These are phyloP conservation scores for Mormyrus hasselquistii DNA, from an alignment of 2,797 vertebrate species.

Conservation along the genomic window DNA sequence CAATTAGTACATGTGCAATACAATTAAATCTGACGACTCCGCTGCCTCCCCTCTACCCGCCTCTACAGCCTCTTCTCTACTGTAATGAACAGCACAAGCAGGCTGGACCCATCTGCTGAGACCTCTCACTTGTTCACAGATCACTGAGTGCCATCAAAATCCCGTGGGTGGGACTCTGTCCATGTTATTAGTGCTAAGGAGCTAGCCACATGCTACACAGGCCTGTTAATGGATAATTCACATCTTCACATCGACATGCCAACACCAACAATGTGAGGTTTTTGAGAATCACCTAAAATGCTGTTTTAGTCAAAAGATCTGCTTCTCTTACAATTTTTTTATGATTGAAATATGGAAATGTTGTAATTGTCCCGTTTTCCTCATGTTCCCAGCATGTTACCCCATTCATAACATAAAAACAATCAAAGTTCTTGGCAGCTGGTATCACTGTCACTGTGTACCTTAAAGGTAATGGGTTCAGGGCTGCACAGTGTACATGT, in stretches of 20 bases:
- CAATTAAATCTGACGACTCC: not conserved
- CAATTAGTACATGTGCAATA: not conserved
- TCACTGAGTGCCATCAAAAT: not conserved
- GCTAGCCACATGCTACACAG: not conserved
- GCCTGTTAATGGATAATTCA: not conserved
- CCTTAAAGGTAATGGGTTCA: not conserved
- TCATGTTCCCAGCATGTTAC: not conserved
- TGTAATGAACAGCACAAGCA: not conserved
- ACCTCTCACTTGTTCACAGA: not conserved
- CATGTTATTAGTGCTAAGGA: not conserved
- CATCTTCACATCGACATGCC: not conserved
- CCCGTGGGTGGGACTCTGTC: not conserved
- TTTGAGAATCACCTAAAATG: not conserved
- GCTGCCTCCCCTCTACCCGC: not conserved
- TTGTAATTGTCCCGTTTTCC: not conserved
- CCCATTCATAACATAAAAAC: not conserved
- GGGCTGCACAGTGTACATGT: not conserved
- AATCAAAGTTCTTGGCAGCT: not conserved
- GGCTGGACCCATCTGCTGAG: not conserved
- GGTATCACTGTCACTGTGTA: not conserved
- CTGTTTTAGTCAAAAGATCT: not conserved
- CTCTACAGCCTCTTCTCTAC: not conserved
- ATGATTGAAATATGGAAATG: not conserved
- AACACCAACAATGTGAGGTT: not conserved
- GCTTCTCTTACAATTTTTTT: not conserved